A percentile compares a stretch with the other conserved stretches of the same genome.
These are phyloP conservation scores for Perccottus glenii DNA, from an alignment of 2,113 vertebrate genomes.

Conservation along the genomic window DNA sequence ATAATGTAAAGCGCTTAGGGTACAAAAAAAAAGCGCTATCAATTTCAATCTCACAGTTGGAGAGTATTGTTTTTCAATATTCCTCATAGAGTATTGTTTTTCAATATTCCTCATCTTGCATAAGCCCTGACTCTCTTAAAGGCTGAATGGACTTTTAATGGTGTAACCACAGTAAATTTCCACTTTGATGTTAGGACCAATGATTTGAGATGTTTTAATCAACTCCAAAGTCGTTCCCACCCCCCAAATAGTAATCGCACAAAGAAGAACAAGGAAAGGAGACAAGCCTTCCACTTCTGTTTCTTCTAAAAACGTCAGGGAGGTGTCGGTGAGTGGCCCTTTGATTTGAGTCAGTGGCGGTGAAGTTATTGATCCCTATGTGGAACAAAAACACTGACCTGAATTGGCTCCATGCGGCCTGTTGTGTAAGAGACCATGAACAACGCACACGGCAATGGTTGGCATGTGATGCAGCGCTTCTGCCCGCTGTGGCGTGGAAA, in stretches of 20 bases:
- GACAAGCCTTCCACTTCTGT: no score
- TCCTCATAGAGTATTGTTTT: no score
- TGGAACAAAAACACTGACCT: conserved; percentile 24
- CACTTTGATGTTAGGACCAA: no score
- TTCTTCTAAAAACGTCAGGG: neutral
- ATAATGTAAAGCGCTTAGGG: no score
- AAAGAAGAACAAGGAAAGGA: neutral
- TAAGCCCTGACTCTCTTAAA: no score
- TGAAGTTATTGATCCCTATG: conserved; percentile 30
- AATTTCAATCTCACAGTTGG: no score
- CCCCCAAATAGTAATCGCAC: neutral
- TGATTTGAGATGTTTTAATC: neutral
- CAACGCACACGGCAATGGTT: neutral
- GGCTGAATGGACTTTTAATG: no score
- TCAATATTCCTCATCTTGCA: no score
- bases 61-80: no score
- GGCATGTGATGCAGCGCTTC: conserved; percentile 34
- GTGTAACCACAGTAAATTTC: no score
- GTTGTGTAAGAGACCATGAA: conserved; percentile 36
- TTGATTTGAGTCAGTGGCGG: neutral
- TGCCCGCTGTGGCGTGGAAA: conserved; percentile 36
- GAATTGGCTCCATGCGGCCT: conserved; percentile 5
- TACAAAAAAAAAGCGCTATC: no score
- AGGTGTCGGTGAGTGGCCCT: neutral
- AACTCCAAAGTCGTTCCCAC: no score